Base-by-base conservation (phyloP, 2,797 vertebrate species). In the Macropus fuliginosus region DNA sequence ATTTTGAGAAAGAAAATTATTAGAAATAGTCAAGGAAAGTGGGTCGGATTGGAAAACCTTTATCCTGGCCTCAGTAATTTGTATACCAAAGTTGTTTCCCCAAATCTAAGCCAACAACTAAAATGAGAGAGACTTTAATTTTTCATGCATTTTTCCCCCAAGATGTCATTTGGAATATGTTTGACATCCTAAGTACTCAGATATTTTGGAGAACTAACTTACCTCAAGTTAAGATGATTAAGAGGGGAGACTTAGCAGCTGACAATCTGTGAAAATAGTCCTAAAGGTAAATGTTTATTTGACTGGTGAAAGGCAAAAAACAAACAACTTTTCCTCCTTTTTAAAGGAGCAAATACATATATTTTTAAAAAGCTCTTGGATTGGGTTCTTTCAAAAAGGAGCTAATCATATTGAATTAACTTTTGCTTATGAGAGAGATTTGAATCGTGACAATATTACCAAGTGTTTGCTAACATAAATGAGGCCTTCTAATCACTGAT, bases 141-240 rank as follows among this genome's bases (percentile, higher is more conserved):
- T 92, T 14, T 46, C 40, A 92, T 81, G 31, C 1, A 31, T 74
- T 93, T 52, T 52, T 46, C 46, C 52, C 55, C 34, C 62, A 3
- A 54, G 18, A 93, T 3, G 46, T 3, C 28, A 12, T 50, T 93
- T 50, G 92, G n/a, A 62, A 96, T 95, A 92, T 74, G 11, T 54
- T 46, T 94, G 81, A 6, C 40, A 91, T 55, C 56, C 46, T 55
- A 56, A n/a, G 5, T 16, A 96, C 5, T 89, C 21, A n/a, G 1
- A 66, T 91, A 12, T 46, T 87, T 87, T 94, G 94, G 34, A 29
- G 14, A 90, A 97, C 66, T 93, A 96, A 96, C 95, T 92, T 96
- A 54, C 40, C 74, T 91, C 0, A 95, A 96, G 56, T 3, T 93
- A 27, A 87, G 40, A 14, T 34, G 29, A 54, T 5, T 93, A 46